Base-by-base conservation (phyloP, 2,888 invertebrate genomes). In the Cantharis lateralis region DNA sequence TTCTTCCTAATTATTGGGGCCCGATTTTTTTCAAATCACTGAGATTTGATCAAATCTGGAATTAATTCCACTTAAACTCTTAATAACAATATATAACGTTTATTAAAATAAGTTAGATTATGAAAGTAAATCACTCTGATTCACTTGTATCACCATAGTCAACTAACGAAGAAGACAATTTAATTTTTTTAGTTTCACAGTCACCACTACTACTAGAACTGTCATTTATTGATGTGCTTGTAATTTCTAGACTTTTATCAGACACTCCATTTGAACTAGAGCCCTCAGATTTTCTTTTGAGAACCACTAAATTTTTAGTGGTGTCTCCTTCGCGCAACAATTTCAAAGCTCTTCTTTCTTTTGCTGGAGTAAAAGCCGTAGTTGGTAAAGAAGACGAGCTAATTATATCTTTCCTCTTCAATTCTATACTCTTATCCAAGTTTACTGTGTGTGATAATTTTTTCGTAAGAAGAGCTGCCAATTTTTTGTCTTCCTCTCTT, bases 391-490 rank as follows among this genome's bases (percentile, higher is more conserved):
- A 85, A 15, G 88, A 86, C 64, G 82, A 82, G 18, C 84, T 83
- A 62, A 88, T 85, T 24, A 88, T 85, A 70, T 82, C 81, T 74
- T 86, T 84, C 69, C 88, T 83, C 4, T 85, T 79, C 24, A 81
- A 71, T 71, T 86, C 85, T 2, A 84, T 85, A 78, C 89, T 90
- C 84, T 93, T 92, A 71, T 90, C 89, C 61, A 93, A 91, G 87
- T 92, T 91, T 85, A 89, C 90, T 13, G 90, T 88, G 1, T 94
- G 93, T 84, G 92, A 91, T 3, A 95, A 88, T 84, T 92, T 91
- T 66, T 95, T 89, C 74, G 93, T 91, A 80, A 96, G 91, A 4
- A 97, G 89, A 0, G 93, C 91, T 0, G 98, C 98, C 88, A 96
- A 89, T 85, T 92, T 92, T 72, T 91, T 90, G 85, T 98, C 98